These are phyloP conservation scores for Lacerta bilineata DNA, from an alignment of 2,797 vertebrate genomes.

Conservation along the genomic window DNA sequence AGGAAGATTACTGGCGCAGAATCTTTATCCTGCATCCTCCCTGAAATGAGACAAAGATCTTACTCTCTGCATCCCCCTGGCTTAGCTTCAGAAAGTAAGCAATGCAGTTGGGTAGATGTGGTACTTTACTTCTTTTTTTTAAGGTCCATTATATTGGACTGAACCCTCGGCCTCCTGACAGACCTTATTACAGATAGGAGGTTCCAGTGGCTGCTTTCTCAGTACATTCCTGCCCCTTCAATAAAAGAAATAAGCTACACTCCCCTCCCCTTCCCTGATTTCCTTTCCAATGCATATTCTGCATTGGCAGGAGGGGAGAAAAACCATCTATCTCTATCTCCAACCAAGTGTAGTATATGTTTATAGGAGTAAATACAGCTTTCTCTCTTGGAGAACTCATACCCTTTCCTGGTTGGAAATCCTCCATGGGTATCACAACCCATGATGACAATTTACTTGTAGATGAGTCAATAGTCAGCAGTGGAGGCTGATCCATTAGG, in stretches of 20 bases:
- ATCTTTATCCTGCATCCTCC: conserved; percentile 94
- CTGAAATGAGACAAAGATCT: conserved; percentile 88
- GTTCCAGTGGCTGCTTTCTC: conserved; percentile 56
- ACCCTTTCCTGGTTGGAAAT: background rate
- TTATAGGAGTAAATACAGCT: background rate
- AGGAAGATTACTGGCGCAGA: conserved; percentile 97
- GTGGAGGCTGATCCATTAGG: too few species aligned
- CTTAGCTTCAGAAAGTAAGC: conserved; percentile 84
- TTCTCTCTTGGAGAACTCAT: background rate
- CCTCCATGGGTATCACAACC: too few species aligned
- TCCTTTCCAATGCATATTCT: conserved; percentile 24
- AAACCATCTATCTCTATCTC: background rate
- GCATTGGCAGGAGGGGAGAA: background rate
- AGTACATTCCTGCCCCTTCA: conserved; percentile 39
- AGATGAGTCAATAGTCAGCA: background rate
- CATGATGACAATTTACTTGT: background rate
- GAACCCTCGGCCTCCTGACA: conserved; percentile 61
- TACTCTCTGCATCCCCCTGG: conserved; percentile 85
- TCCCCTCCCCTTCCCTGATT: background rate
- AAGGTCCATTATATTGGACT: conserved; percentile 73
- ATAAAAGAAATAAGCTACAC: conserved; percentile 12
- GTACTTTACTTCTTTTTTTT: conserved; percentile 79
- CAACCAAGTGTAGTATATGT: background rate
- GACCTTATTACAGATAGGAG: conserved; percentile 53
- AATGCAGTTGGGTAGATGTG: conserved; percentile 76